Base-by-base conservation (phyloP, 2,113 vertebrate species). In the Dipodomys merriami region DNA sequence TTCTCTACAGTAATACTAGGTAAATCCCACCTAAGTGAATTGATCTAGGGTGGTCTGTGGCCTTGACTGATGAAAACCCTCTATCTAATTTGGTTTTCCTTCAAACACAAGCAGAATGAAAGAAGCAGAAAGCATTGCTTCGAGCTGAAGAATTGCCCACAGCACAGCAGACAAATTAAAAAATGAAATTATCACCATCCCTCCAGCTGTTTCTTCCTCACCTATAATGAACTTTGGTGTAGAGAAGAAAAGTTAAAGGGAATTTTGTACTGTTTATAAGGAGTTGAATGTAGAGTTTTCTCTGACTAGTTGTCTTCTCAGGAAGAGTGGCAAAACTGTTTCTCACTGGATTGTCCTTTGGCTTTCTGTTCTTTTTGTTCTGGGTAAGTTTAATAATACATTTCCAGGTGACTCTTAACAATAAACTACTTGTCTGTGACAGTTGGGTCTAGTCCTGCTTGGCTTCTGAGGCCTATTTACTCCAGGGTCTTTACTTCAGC, bases 151-250 rank as follows among this genome's bases (percentile, higher is more conserved):
- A 73, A 94, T 57, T 80, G 69, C 88, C 68, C 16, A 29, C 9
- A 88, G 74, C 67, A 57, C 30, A 73, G 57, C 72, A 85, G 35
- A 90, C 65, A 88, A 96, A 96, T 91, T 83, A 46, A 91, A 91
- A 89, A 91, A 71, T 62, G 69, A 95, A 94, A 95, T 90, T 83
- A 94, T 87, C 68, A 87, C 13, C 76, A 89, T 30, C 30, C 53
- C 29, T 95, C 62, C 71, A 92, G 86, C 68, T 91, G 23, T 89
- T 92, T 69, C 71, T 94, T 86, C n/a, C 12, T 85, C 29, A 73
- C 29, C 39, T 73, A 23, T 71, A 85, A 73, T 81, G 67, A 95
- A 80, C 46, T 39, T 84, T 73, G 76, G 46, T 39, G 72, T 86
- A 71, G 22, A 82, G 57, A 86, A 87, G 30, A 62, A 89, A 84